phyloP scores from a whole-genome alignment of 2,113 vertebrate species.

The Cheilinus undulatus region DNA sequence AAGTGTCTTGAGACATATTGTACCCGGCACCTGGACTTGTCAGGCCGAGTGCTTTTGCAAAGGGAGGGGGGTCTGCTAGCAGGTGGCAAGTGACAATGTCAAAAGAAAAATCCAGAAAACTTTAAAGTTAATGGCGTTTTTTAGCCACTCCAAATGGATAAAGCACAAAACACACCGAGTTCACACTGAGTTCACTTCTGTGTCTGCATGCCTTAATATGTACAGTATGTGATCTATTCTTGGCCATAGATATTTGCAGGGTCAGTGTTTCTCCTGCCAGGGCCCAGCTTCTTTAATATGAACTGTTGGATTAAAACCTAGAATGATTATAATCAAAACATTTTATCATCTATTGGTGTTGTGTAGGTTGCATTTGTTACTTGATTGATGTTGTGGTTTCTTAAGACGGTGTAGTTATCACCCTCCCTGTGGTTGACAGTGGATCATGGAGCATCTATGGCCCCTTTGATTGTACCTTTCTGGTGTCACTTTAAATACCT shows the following conservation, averaged over 20 bases:
- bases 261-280: constrained; percentile 54
- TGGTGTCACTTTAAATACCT: constrained; percentile 33
- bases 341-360: not conserved
- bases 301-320: not conserved
- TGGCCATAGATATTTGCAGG: constrained; percentile 50
- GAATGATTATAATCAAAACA: not conserved
- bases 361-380: not conserved
- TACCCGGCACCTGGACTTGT: constrained; percentile 63
- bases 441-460: not conserved
- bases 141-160: too few relatives aligned
- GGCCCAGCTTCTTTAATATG: constrained; percentile 1
- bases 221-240: constrained; percentile 60
- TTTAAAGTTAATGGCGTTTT: not conserved
- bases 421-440: constrained; percentile 27
- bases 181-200: constrained; percentile 21
- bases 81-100: constrained; percentile 68
- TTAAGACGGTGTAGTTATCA: not conserved
- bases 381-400: too few relatives aligned
- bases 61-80: constrained; percentile 23
- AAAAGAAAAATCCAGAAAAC: constrained; percentile 35
- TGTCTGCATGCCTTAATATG: constrained; percentile 34
- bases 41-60: constrained; percentile 32
- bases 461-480: constrained; percentile 10
- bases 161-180: not conserved
- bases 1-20: constrained; percentile 13